These are phyloP conservation scores for Alectoris magna DNA, from an alignment of 2,797 vertebrate species.

Conservation along the genomic window DNA sequence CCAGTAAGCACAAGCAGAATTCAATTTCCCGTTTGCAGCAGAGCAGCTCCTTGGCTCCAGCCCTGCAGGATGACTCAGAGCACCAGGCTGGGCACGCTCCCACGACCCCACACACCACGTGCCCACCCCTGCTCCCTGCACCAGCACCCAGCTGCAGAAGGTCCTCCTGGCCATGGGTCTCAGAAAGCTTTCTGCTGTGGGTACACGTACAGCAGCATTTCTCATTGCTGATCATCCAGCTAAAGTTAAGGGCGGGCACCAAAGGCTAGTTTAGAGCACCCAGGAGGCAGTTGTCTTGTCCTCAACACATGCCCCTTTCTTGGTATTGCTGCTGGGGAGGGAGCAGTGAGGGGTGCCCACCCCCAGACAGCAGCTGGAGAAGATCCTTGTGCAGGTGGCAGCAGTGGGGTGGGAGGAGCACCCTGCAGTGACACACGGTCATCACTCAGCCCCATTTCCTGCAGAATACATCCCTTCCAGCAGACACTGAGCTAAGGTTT, in stretches of 20 bases:
- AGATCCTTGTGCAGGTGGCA: neutral
- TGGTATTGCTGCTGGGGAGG: neutral
- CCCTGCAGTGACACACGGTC: neutral
- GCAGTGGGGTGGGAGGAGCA: neutral
- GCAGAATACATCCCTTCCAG: constrained; percentile 12
- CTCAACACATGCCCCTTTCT: fast-evolving
- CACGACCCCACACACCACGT: neutral
- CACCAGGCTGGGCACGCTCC: neutral
- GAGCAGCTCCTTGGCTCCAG: constrained; percentile 60
- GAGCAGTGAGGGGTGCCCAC: neutral
- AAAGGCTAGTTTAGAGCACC: neutral
- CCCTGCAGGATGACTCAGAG: constrained; percentile 57
- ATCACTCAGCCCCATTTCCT: constrained; percentile 19
- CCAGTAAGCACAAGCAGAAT: constrained; percentile 55
- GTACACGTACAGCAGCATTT: fast-evolving
- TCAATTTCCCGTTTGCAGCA: constrained; percentile 19
- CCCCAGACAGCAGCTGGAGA: neutral
- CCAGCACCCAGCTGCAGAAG: neutral
- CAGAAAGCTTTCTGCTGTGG: neutral
- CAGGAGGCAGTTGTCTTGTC: neutral
- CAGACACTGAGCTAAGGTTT: neutral
- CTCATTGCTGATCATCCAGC: neutral
- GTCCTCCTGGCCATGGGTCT: neutral
- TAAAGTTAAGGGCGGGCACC: neutral
- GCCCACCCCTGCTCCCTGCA: neutral